Percentiles rank a stretch among this genome's conserved stretches.
Conservation (phyloP, 2,888 invertebrate genomes). For the Gari tellinella region DNA sequence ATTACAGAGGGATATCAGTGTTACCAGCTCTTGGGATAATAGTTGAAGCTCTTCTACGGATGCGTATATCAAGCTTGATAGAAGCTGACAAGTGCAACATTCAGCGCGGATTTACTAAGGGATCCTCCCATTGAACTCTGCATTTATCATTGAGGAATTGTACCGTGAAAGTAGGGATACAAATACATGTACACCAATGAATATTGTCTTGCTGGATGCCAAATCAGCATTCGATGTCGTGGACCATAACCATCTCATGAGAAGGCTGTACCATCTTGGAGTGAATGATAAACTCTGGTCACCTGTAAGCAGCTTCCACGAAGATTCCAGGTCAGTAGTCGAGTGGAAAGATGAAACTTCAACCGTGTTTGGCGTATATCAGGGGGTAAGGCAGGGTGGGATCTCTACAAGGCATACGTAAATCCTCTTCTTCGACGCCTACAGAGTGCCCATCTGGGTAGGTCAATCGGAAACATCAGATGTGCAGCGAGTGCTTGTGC, state of each 20-base stretch:
- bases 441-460: neutral
- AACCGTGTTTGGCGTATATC: neutral
- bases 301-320: constrained; percentile 3
- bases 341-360: constrained; percentile 4
- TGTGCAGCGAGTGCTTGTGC: constrained; percentile 11
- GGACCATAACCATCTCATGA: constrained; percentile 16
- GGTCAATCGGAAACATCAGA: constrained; percentile 6
- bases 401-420: constrained; percentile 17
- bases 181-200: neutral
- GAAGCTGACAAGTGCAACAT: neutral
- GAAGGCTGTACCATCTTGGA: constrained; percentile 17
- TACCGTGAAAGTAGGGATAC: constrained; percentile 13
- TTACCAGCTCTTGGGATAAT: constrained; percentile 18
- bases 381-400: constrained; percentile 27
- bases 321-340: neutral
- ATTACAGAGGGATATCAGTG: constrained; percentile 31
- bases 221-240: constrained; percentile 35
- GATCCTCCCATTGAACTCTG: constrained; percentile 19
- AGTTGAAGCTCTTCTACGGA: constrained; percentile 9
- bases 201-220: constrained; percentile 21
- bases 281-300: constrained; percentile 21
- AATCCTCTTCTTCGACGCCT: constrained; percentile 8
- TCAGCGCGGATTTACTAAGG: constrained; percentile 19
- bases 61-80: neutral
- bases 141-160: constrained; percentile 21